phyloP scores from a whole-genome alignment of 2,797 vertebrate genomes.

The Premnoplex brunnescens region DNA sequence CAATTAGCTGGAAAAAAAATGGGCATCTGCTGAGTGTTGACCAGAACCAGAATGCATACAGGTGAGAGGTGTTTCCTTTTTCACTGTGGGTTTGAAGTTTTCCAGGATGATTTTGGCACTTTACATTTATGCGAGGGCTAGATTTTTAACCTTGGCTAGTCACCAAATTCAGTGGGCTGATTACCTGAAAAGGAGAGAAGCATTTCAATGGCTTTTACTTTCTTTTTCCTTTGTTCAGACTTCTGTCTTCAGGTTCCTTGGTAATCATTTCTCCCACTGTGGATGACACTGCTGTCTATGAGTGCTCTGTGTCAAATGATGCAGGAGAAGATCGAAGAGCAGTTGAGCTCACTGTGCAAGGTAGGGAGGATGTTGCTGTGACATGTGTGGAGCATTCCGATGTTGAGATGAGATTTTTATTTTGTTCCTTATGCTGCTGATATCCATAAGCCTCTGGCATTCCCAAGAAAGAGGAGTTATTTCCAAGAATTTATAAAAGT shows the following conservation, averaged over 20 bases:
- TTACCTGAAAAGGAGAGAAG: neutral
- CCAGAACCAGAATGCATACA: slow-evolving; percentile 95
- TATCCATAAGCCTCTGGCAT: neutral
- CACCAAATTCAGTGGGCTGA: neutral
- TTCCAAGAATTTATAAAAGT: neutral
- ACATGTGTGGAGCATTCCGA: neutral
- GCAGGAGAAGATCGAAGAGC: slow-evolving; percentile 86
- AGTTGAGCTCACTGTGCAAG: slow-evolving; percentile 88
- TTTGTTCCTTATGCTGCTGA: neutral
- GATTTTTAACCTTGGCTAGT: neutral
- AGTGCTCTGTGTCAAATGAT: slow-evolving; percentile 87
- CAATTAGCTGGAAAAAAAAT: slow-evolving; percentile 88
- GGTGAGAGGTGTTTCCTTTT: slow-evolving; percentile 74
- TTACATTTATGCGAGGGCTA: no score
- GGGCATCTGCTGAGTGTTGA: slow-evolving; percentile 84
- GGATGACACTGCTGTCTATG: slow-evolving; percentile 89
- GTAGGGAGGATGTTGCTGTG: slow-evolving; percentile 71
- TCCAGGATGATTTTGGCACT: neutral
- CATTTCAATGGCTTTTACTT: slow-evolving; percentile 30
- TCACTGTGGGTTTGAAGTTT: neutral
- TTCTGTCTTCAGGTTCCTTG: slow-evolving; percentile 93
- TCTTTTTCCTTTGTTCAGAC: slow-evolving; percentile 74
- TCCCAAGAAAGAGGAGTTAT: neutral
- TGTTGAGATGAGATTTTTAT: neutral
- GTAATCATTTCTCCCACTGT: slow-evolving; percentile 92